Conservation (phyloP, 2,888 invertebrate genomes). For the Octodonta nipae region DNA sequence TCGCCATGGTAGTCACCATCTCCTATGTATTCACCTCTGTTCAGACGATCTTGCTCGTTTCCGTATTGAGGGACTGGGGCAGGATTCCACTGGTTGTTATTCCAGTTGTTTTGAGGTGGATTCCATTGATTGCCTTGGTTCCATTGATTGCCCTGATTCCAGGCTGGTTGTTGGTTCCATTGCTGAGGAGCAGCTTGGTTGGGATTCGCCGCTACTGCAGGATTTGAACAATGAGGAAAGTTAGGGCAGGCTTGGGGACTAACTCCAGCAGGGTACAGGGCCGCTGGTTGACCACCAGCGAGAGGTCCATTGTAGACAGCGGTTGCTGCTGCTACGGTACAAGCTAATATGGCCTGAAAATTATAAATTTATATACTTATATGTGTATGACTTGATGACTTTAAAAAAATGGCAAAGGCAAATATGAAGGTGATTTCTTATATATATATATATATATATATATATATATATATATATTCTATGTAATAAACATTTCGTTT, state of each 20-base stretch:
- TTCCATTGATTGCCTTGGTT: conserved; percentile 11
- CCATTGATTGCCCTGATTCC: conserved; percentile 16
- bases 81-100: conserved; percentile 7
- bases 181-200: conserved; percentile 21
- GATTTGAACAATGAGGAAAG: conserved; percentile 34
- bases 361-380: conserved; percentile 3
- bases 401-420: background rate
- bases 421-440: too few species aligned
- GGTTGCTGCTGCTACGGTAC: conserved; percentile 24
- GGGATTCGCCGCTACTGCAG: conserved; percentile 32
- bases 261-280: conserved; percentile 33
- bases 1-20: conserved; percentile 36
- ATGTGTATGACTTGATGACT: background rate
- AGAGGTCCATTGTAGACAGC: conserved; percentile 33
- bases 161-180: conserved; percentile 15
- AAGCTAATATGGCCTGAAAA: conserved; percentile 30
- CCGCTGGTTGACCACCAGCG: conserved; percentile 33
- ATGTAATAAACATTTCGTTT: too few species aligned
- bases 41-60: conserved; percentile 23
- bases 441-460: too few species aligned
- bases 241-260: conserved; percentile 35
- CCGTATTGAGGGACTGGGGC: conserved; percentile 21
- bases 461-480: too few species aligned
- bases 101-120: conserved; percentile 8
- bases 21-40: conserved; percentile 31